Percentiles rank a stretch among this genome's conserved stretches.
Evolutionary conservation across 2,797 vertebrate species (phyloP).

Genomic region (Nyctibius grandis): DNA sequence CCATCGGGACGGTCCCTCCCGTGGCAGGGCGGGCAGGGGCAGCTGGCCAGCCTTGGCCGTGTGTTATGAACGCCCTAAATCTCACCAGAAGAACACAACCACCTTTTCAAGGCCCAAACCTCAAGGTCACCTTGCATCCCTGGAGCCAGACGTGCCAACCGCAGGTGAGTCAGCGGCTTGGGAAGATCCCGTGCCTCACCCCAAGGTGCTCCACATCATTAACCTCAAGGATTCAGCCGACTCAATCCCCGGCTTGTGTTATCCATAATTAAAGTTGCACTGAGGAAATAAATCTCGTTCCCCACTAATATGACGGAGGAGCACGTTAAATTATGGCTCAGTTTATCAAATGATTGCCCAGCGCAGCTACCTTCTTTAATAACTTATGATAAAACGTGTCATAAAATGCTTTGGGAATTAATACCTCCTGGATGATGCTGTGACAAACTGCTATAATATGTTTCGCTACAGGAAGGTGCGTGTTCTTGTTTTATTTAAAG

Average conservation of each 20-base stretch:
- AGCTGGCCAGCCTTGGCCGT: background rate
- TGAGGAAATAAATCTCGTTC: constrained; percentile 60
- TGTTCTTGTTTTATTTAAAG: constrained; percentile 21
- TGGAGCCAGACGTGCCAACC: background rate
- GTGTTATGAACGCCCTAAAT: background rate
- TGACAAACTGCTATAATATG: constrained; percentile 56
- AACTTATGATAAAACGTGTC: constrained; percentile 65
- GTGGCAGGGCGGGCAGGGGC: background rate
- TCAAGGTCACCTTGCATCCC: background rate
- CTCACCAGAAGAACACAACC: background rate
- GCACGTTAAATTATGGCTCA: constrained; percentile 56
- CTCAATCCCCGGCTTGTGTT: background rate
- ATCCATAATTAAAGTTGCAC: constrained; percentile 55
- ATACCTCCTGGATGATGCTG: constrained; percentile 43
- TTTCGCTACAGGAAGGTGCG: constrained; percentile 18
- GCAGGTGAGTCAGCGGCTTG: background rate
- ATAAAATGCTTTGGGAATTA: constrained; percentile 62
- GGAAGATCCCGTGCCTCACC: background rate
- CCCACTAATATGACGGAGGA: constrained; percentile 2
- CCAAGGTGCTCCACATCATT: background rate
- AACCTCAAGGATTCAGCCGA: background rate
- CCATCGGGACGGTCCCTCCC: background rate
- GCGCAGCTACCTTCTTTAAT: constrained; percentile 52
- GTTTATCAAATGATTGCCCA: constrained; percentile 63
- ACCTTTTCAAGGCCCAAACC: background rate